Evolutionary conservation across 1,140 invertebrate species (phyloP).

Genomic region (Papilio aristodemus): DNA sequence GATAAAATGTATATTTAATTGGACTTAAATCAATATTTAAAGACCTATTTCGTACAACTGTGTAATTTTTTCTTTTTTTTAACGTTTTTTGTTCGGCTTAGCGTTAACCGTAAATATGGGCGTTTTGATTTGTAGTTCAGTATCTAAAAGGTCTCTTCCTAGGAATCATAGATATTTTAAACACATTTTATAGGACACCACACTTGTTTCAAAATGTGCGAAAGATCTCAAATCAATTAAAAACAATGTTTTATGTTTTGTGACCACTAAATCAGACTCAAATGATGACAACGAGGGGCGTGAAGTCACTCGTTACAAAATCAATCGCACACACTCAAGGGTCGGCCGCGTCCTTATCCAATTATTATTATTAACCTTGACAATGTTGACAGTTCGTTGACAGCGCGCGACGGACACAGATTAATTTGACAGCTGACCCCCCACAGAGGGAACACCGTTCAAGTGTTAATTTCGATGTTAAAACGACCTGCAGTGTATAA

Average conservation of each 20-base stretch:
- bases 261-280: background rate
- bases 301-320: conserved; percentile 22
- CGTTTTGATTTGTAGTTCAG: too few species aligned
- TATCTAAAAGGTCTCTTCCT: too few species aligned
- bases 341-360: conserved; percentile 33
- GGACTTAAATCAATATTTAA: too few species aligned
- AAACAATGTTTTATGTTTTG: background rate
- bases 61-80: too few species aligned
- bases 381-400: conserved; percentile 44
- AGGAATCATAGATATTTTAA: too few species aligned
- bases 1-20: too few species aligned
- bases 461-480: conserved; percentile 14
- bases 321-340: conserved; percentile 40
- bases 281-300: conserved; percentile 7
- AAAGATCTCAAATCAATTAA: too few species aligned
- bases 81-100: too few species aligned
- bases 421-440: conserved; percentile 47
- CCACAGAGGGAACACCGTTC: conserved; percentile 33
- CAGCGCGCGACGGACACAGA: conserved; percentile 39
- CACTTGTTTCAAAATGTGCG: too few species aligned
- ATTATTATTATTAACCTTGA: conserved; percentile 40
- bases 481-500: background rate
- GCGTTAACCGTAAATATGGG: too few species aligned
- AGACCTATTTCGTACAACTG: too few species aligned
- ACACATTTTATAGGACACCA: too few species aligned